Conservation (phyloP, 2,113 vertebrate species). For the Suncus etruscus region DNA sequence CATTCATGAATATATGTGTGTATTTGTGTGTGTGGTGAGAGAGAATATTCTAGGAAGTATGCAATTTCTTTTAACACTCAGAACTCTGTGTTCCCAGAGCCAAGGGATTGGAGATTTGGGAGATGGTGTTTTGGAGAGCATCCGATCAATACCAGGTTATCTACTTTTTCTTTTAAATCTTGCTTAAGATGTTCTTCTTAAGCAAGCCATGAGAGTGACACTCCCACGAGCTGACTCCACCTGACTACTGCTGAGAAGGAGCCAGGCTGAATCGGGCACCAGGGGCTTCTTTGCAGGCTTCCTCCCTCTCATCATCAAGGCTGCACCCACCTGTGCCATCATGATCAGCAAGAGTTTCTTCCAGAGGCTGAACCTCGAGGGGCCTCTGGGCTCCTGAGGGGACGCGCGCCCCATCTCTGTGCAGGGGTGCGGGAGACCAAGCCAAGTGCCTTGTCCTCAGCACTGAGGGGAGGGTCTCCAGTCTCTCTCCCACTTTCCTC, state of each 20-base stretch:
- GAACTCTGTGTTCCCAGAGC: neutral
- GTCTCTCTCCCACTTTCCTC: neutral
- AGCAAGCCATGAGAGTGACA: constrained; percentile 59
- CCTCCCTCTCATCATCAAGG: constrained; percentile 95
- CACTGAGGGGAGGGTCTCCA: neutral
- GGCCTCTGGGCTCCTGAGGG: constrained; percentile 50
- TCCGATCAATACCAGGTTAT: neutral
- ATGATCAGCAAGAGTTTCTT: constrained; percentile 99
- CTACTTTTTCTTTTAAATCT: neutral
- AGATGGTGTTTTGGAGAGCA: neutral
- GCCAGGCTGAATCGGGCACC: constrained; percentile 91
- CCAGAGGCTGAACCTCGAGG: constrained; percentile 92
- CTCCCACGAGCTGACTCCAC: constrained; percentile 88
- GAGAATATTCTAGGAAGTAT: neutral
- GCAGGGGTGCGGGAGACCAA: neutral
- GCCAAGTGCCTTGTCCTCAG: constrained; percentile 71
- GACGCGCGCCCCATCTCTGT: neutral
- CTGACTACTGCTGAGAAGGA: constrained; percentile 93
- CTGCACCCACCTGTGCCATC: constrained; percentile 96
- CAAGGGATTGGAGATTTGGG: neutral
- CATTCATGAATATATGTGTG: too few species aligned
- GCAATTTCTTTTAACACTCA: too few species aligned
- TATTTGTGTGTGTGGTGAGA: neutral
- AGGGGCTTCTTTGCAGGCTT: constrained; percentile 97
- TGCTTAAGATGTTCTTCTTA: too few species aligned